These are phyloP conservation scores for Damaliscus lunatus DNA, from an alignment of 2,113 vertebrate species.

Conservation along the genomic window DNA sequence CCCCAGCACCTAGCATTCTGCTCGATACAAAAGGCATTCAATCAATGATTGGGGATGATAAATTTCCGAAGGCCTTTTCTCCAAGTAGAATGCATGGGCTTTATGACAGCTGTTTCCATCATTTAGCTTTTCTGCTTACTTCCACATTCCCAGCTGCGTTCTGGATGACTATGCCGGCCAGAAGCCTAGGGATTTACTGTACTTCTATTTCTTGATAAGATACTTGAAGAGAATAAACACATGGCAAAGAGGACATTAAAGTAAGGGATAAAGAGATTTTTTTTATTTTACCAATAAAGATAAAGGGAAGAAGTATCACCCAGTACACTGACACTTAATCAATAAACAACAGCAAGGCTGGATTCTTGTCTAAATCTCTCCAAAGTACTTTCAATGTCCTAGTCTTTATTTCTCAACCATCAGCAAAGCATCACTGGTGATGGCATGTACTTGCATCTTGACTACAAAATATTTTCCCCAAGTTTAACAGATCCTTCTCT, in stretches of 20 bases:
- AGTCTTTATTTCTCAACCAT: conserved; percentile 28
- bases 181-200: conserved; percentile 73
- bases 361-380: conserved; percentile 39
- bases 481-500: neutral
- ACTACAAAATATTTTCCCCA: conserved; percentile 8
- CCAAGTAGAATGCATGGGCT: conserved; percentile 29
- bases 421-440: neutral
- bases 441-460: neutral
- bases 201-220: conserved; percentile 73
- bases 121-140: conserved; percentile 49
- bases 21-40: neutral
- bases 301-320: conserved; percentile 56
- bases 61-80: conserved; percentile 34
- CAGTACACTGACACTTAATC: conserved; percentile 46
- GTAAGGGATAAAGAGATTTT: conserved; percentile 60
- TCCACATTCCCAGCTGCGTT: conserved; percentile 73
- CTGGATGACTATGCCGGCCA: conserved; percentile 30
- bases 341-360: conserved; percentile 37
- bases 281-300: conserved; percentile 46
- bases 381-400: conserved; percentile 23
- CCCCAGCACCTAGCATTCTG: neutral
- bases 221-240: conserved; percentile 66
- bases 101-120: conserved; percentile 64
- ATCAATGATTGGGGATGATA: neutral
- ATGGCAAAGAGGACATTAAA: conserved; percentile 61